Conservation (phyloP, 1,140 invertebrate species). For the Lordiphosa collinella region DNA sequence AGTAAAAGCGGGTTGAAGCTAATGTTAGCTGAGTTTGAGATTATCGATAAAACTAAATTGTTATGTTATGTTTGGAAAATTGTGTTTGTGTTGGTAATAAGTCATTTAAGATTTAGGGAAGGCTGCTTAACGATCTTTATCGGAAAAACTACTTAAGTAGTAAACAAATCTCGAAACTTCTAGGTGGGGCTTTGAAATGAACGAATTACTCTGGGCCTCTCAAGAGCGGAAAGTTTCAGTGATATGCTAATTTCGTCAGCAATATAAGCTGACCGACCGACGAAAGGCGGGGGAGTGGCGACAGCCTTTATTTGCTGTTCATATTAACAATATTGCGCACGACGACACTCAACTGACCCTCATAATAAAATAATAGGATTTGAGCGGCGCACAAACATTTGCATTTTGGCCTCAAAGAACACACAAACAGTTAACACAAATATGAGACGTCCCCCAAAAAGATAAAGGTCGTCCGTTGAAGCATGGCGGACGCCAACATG, state of each 20-base stretch:
- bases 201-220: no score
- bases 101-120: no score
- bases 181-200: no score
- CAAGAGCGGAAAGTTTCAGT: background rate
- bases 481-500: conserved; percentile 18
- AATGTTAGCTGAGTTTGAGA: no score
- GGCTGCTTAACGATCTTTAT: no score
- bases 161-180: no score
- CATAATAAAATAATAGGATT: conserved; percentile 56
- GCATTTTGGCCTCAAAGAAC: conserved; percentile 49
- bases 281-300: background rate
- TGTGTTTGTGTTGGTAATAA: no score
- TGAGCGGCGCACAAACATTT: conserved; percentile 42
- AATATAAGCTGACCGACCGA: conserved; percentile 4
- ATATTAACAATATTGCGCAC: conserved; percentile 44
- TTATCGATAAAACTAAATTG: no score
- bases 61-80: no score
- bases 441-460: conserved; percentile 28
- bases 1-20: no score
- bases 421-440: conserved; percentile 39
- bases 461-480: conserved; percentile 29
- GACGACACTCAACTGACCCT: conserved; percentile 44
- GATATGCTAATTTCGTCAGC: conserved; percentile 21
- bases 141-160: no score
- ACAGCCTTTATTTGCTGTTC: conserved; percentile 38